A percentile compares a stretch with the other conserved stretches of the same genome.
These are phyloP conservation scores for Takifugu ocellatus DNA, from an alignment of 2,797 vertebrate species.

Conservation along the genomic window DNA sequence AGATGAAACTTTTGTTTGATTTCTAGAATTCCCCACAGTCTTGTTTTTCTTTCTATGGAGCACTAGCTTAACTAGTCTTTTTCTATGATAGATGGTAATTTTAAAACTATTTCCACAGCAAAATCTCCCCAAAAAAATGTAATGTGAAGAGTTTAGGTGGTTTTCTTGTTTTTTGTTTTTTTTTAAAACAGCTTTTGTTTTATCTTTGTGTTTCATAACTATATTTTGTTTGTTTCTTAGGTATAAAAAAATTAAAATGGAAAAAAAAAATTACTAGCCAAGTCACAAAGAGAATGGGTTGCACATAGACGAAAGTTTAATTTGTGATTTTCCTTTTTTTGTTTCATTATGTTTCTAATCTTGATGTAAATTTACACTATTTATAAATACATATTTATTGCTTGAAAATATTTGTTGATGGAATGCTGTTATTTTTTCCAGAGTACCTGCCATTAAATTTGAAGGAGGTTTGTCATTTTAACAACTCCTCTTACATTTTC, in stretches of 20 bases:
- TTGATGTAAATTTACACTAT: constrained; percentile 99
- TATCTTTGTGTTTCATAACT: constrained; percentile 80
- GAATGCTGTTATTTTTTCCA: constrained; percentile 99
- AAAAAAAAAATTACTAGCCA: constrained; percentile 68
- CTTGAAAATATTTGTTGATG: constrained; percentile 99
- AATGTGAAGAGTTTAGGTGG: constrained; percentile 91
- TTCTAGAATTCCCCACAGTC: not conserved
- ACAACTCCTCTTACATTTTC: constrained; percentile 99
- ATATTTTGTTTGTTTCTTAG: constrained; percentile 82
- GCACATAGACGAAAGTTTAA: constrained; percentile 98
- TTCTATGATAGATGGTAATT: constrained; percentile 92
- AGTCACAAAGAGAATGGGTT: constrained; percentile 99
- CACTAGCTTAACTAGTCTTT: constrained; percentile 90
- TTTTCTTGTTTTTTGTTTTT: constrained; percentile 27
- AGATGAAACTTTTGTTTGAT: constrained; percentile 74
- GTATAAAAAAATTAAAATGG: constrained; percentile 76
- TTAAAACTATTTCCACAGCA: constrained; percentile 88
- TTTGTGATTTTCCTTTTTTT: constrained; percentile 90
- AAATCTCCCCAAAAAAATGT: constrained; percentile 68
- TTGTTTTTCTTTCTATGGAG: constrained; percentile 62
- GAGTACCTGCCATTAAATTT: constrained; percentile 99
- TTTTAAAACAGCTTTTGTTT: constrained; percentile 89
- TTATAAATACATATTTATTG: constrained; percentile 99
- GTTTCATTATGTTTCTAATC: constrained; percentile 87
- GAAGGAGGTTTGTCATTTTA: constrained; percentile 99